These are phyloP conservation scores for Plumapathes pennacea DNA, from an alignment of 92 coral and sea anemone genomes.

Conservation along the genomic window DNA sequence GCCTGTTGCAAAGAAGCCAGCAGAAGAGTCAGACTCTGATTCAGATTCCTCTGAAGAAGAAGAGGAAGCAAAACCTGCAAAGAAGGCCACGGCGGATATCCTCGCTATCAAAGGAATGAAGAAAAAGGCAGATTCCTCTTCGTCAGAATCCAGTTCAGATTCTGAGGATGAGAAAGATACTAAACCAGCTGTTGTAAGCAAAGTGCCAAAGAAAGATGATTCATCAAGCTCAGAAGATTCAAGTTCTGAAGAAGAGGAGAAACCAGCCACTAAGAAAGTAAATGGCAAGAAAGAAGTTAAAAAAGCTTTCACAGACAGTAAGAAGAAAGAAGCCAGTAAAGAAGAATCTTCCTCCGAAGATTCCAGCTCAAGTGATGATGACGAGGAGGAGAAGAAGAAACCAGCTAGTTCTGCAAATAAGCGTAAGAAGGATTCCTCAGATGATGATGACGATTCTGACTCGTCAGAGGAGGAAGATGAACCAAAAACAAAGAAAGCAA, in stretches of 20 bases:
- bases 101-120: not conserved
- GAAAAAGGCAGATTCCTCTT: constrained; percentile 1
- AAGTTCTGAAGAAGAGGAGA: constrained; percentile 5
- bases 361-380: too few species aligned
- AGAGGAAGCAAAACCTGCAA: not conserved
- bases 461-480: constrained; percentile 3
- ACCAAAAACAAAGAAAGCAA: constrained; percentile 12
- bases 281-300: not conserved
- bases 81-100: not conserved
- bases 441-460: not conserved
- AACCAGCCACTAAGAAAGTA: not conserved
- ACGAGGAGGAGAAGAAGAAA: not conserved
- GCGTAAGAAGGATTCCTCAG: constrained; percentile 13
- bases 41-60: constrained; percentile 26
- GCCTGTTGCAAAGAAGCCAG: not conserved
- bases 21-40: constrained; percentile 42
- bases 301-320: too few species aligned
- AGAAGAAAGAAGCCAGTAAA: not conserved
- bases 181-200: not conserved
- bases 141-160: constrained; percentile 39
- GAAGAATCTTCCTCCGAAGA: constrained; percentile 11
- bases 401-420: not conserved
- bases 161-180: constrained; percentile 10
- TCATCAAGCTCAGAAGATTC: constrained; percentile 32
- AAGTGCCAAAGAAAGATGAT: constrained; percentile 1